Evolutionary conservation across 2,113 vertebrate species (phyloP), one percentile per base, ranked within the genome.

Genomic region (Glaucidium brasilianum): DNA sequence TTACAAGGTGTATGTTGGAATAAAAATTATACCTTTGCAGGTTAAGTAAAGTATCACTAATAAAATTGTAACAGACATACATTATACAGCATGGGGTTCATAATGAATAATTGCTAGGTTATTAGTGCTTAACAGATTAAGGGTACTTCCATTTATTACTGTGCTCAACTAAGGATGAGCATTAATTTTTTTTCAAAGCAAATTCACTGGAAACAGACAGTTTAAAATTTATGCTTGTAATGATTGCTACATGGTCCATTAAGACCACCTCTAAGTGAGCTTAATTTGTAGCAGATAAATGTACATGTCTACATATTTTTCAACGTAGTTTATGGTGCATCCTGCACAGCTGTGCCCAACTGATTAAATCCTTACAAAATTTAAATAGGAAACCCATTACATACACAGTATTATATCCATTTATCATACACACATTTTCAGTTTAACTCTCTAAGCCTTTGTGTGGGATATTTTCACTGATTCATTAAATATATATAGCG

Each of bases 341-440:
- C 98, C 97, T 97, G 98, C 98, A 97, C 98, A 98, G 98, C 98
- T 98, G 98, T 96, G 97, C 98, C 98, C 97, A 98, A 98, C 98
- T 98, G 98, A 98, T 98, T 98, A 98, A 98, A 98, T 98, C 97
- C 98, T 98, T 97, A 96, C 98, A 98, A 98, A 98, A 98, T 98
- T 98, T 98, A 98, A 98, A 98, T 98, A 98, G 98, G 98, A 98
- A 98, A 98, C 95, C 98, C 98, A 98, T 98, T 98, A 98, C 97
- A 90, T 96, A 97, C 98, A 96, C 98, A 98, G 97, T 98, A 98
- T 98, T 98, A 97, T 98, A 97, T 96, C 94, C 96, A 98, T 98
- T 98, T 96, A 98, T 98, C 98, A 98, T 89, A 82, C 63, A 94
- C 79, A 96, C 97, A 93, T 96, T 96, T 97, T 97, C 92, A 73